These are phyloP conservation scores for Tiliqua scincoides DNA, from an alignment of 2,113 vertebrate species.

Conservation along the genomic window DNA sequence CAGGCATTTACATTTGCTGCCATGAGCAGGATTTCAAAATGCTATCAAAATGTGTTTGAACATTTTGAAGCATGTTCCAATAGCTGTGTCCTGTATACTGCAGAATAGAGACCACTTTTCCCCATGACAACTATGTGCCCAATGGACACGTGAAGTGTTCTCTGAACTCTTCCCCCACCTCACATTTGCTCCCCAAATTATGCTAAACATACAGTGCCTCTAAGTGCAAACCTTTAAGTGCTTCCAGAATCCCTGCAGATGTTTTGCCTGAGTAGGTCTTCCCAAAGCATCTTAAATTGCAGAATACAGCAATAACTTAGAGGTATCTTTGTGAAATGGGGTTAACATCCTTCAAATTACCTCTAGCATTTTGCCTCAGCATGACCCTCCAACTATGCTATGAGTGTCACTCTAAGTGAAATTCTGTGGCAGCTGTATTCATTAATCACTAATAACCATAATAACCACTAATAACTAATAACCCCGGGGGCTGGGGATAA, in stretches of 20 bases:
- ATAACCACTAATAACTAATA: too few relatives aligned
- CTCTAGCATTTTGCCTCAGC: background rate
- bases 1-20: background rate
- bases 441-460: constrained; percentile 6
- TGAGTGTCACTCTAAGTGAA: background rate
- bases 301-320: background rate
- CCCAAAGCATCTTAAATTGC: background rate
- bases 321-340: background rate
- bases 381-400: background rate
- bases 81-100: background rate
- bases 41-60: background rate
- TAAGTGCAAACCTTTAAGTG: too few relatives aligned
- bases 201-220: too few relatives aligned
- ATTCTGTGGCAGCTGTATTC: background rate
- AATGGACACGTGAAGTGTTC: background rate
- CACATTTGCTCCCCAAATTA: background rate
- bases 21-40: background rate
- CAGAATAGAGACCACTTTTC: background rate
- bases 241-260: background rate
- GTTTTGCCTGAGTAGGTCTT: background rate
- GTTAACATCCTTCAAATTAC: background rate
- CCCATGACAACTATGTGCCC: background rate
- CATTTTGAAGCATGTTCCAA: background rate
- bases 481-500: too few relatives aligned
- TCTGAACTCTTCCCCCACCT: too few relatives aligned